Conservation (phyloP, 2,888 invertebrate genomes). For the Conus canariensis region DNA sequence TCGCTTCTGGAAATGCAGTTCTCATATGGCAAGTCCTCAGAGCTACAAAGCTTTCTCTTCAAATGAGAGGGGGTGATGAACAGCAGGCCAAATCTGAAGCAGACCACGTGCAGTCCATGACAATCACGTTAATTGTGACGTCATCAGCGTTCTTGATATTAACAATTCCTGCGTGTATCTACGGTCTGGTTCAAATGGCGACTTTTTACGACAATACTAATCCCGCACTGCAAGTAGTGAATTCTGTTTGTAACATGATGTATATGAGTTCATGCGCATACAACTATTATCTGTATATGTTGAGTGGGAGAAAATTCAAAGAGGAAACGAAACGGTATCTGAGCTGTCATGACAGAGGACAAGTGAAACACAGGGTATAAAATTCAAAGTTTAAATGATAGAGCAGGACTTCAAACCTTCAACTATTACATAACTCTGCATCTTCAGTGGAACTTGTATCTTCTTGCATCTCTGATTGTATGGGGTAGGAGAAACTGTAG, state of each 20-base stretch:
- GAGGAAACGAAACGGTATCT: not conserved
- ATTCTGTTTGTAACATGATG: not conserved
- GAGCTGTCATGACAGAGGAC: not conserved
- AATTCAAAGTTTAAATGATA: too few relatives aligned
- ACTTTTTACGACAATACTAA: not conserved
- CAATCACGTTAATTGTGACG: not conserved
- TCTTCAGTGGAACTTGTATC: too few relatives aligned
- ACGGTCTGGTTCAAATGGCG: not conserved
- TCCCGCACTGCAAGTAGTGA: not conserved
- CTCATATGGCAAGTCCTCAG: not conserved
- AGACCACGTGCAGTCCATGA: not conserved
- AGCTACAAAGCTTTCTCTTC: not conserved
- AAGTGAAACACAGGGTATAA: too few relatives aligned
- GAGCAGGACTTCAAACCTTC: too few relatives aligned
- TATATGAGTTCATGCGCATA: not conserved
- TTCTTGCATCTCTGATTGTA: too few relatives aligned
- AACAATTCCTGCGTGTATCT: not conserved
- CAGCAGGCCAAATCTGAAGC: not conserved
- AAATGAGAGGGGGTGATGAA: not conserved
- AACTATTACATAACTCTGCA: too few relatives aligned
- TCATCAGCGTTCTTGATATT: not conserved
- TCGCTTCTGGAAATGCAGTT: not conserved
- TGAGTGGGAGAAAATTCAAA: constrained; percentile 4
- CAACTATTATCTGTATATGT: constrained; percentile 7
- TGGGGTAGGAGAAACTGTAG: too few relatives aligned